Evolutionary conservation across 1,140 invertebrate genomes (phyloP).

Genomic region (Neodiprion lecontei): DNA sequence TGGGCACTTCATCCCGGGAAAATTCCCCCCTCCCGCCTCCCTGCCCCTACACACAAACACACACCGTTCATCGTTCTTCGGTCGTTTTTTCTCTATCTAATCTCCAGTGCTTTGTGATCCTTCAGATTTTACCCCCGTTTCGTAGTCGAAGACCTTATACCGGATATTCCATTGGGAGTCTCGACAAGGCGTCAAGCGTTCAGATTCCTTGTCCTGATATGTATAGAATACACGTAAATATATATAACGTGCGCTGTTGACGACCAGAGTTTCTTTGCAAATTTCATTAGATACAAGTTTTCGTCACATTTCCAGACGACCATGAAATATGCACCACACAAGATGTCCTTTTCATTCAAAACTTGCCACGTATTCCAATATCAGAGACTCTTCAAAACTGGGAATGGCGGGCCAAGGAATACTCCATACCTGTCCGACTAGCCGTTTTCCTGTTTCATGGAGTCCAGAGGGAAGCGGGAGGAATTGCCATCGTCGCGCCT

Average conservation of each 20-base stretch:
- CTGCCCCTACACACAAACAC: too few relatives aligned
- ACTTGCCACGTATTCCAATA: too few relatives aligned
- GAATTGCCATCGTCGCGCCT: background rate
- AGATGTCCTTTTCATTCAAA: too few relatives aligned
- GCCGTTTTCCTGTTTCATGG: background rate
- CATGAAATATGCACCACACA: too few relatives aligned
- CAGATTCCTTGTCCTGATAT: background rate
- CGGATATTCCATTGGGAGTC: background rate
- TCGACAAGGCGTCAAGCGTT: background rate
- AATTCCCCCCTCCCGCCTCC: background rate
- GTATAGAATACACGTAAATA: background rate
- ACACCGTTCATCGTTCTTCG: background rate
- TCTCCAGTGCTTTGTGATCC: background rate
- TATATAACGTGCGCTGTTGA: too few relatives aligned
- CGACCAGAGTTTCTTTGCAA: too few relatives aligned
- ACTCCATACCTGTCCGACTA: background rate
- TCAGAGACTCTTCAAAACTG: too few relatives aligned
- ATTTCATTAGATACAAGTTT: too few relatives aligned
- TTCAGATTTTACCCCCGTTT: background rate
- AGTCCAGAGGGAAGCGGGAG: background rate
- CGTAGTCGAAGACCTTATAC: background rate
- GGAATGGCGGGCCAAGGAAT: too few relatives aligned
- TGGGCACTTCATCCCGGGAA: background rate
- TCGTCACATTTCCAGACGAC: too few relatives aligned
- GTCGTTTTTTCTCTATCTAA: background rate